These are phyloP conservation scores for Chaetoderma sp. DNA, from an alignment of 2,888 invertebrate species.

Conservation along the genomic window DNA sequence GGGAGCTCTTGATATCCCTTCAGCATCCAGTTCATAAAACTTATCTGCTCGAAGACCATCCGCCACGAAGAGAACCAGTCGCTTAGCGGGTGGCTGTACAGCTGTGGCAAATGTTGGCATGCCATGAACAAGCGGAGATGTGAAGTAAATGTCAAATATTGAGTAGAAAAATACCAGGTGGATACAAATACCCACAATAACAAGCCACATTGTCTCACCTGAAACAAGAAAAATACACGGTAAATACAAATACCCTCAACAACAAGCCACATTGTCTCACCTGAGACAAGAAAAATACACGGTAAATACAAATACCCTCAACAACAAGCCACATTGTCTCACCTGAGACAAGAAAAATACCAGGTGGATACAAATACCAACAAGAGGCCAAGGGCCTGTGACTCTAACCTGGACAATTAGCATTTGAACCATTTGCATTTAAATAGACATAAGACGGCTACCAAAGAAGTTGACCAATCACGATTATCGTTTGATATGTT, in stretches of 20 bases:
- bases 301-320: slow-evolving; percentile 74
- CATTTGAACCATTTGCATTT: no score
- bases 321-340: slow-evolving; percentile 42
- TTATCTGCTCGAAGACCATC: slow-evolving; percentile 93
- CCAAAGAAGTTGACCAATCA: no score
- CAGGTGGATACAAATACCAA: no score
- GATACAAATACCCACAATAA: slow-evolving; percentile 70
- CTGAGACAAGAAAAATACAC: slow-evolving; percentile 81
- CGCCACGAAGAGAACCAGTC: slow-evolving; percentile 88
- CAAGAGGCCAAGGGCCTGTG: no score
- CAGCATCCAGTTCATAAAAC: slow-evolving; percentile 73
- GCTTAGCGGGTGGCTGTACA: slow-evolving; percentile 74
- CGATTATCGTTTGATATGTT: no score
- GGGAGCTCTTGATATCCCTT: slow-evolving; percentile 73
- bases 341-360: neutral
- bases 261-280: slow-evolving; percentile 40
- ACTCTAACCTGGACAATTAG: no score
- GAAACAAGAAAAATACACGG: slow-evolving; percentile 68
- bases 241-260: slow-evolving; percentile 74
- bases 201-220: slow-evolving; percentile 33
- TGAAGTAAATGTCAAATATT: slow-evolving; percentile 93
- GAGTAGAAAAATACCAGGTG: slow-evolving; percentile 85
- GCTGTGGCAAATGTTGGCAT: slow-evolving; percentile 71
- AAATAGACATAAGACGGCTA: no score
- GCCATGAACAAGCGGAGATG: slow-evolving; percentile 85